These are phyloP conservation scores for Pseudomyrmex gracilis DNA, from an alignment of 1,140 invertebrate species.

Conservation along the genomic window DNA sequence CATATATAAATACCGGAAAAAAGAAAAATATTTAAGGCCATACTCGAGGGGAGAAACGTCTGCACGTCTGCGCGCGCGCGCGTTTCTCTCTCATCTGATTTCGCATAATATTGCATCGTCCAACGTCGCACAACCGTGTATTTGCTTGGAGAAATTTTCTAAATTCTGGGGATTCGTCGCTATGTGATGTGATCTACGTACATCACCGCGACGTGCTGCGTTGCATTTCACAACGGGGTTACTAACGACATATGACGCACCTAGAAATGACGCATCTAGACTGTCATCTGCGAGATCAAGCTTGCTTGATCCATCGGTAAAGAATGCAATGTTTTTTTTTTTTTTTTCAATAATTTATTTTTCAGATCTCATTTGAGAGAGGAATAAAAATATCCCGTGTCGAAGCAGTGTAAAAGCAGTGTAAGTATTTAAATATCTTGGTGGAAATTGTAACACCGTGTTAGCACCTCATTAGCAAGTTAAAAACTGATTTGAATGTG, in stretches of 20 bases:
- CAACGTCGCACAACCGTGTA: background rate
- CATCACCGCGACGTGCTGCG: background rate
- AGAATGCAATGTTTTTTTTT: too few species aligned
- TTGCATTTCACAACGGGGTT: background rate
- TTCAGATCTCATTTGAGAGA: too few species aligned
- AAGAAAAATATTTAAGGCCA: conserved; percentile 66
- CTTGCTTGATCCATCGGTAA: background rate
- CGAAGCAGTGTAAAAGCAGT: too few species aligned
- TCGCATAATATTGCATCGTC: background rate
- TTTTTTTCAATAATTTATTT: too few species aligned
- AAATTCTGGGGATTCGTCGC: conserved; percentile 40
- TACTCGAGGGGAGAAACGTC: conserved; percentile 61
- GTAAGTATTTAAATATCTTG: too few species aligned
- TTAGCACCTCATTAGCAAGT: too few species aligned
- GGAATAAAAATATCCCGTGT: too few species aligned
- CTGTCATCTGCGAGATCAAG: conserved; percentile 6
- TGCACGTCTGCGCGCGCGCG: background rate
- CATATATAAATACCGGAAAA: conserved; percentile 5
- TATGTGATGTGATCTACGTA: conserved; percentile 12
- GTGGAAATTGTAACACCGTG: too few species aligned
- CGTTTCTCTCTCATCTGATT: conserved; percentile 20
- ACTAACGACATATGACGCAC: conserved; percentile 16
- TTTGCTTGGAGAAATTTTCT: conserved; percentile 29
- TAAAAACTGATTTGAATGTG: too few species aligned
- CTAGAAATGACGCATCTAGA: conserved; percentile 2